Conservation (phyloP, 2,888 invertebrate species). For the Steinernema hermaphroditum region DNA sequence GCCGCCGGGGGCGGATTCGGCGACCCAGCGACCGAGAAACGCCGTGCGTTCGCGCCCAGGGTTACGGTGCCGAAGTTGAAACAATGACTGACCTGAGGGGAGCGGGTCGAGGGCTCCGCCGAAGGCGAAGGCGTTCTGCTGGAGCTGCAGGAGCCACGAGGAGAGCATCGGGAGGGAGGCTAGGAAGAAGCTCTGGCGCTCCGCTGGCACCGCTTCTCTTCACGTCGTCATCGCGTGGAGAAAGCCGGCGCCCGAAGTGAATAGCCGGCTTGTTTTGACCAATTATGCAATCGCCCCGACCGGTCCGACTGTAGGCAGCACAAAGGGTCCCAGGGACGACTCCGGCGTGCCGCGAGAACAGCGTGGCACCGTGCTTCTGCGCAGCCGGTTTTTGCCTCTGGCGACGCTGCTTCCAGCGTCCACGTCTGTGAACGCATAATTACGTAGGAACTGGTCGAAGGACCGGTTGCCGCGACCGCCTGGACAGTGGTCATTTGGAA, state of each 20-base stretch:
- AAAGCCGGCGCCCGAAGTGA: constrained; percentile 23
- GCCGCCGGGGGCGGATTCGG: neutral
- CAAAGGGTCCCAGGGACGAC: constrained; percentile 14
- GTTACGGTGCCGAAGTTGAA: constrained; percentile 23
- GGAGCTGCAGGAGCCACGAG: constrained; percentile 25
- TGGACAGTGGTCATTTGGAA: constrained; percentile 28
- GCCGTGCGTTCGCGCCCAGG: neutral
- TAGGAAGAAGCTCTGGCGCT: neutral
- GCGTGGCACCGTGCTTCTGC: constrained; percentile 19
- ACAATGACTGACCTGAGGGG: constrained; percentile 23
- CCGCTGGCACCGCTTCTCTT: constrained; percentile 16
- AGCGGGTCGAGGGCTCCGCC: constrained; percentile 17
- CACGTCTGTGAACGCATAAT: constrained; percentile 31
- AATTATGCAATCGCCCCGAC: constrained; percentile 31
- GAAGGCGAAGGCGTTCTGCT: constrained; percentile 17
- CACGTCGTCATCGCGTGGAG: constrained; percentile 16
- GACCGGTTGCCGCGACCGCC: constrained; percentile 11
- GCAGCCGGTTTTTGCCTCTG: constrained; percentile 28
- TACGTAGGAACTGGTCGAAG: constrained; percentile 22
- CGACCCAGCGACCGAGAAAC: constrained; percentile 28
- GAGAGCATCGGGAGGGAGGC: constrained; percentile 4
- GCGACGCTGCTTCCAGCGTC: constrained; percentile 26
- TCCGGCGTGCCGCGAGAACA: constrained; percentile 29
- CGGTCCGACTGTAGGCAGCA: constrained; percentile 25
- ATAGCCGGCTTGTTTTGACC: constrained; percentile 29